Evolutionary conservation across 1,140 invertebrate species (phyloP).

Genomic region (Chrysomallon squamiferum): DNA sequence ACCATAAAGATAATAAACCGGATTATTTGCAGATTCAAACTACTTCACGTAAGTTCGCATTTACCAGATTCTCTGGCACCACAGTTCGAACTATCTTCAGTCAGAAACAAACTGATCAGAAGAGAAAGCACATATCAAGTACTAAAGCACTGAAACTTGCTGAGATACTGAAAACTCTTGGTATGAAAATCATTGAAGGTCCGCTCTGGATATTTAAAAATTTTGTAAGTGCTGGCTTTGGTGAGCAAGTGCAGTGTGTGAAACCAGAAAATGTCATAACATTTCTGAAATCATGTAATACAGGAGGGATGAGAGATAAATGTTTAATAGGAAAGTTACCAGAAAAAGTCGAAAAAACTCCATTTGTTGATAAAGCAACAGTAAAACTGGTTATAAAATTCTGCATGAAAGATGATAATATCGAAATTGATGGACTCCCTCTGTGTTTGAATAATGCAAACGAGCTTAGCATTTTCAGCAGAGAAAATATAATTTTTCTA

Average conservation of each 20-base stretch:
- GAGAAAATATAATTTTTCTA: neutral
- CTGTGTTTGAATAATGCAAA: neutral
- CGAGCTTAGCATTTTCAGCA: neutral
- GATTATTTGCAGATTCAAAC: no score
- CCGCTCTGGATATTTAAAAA: conserved; percentile 4
- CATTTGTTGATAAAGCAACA: conserved; percentile 2
- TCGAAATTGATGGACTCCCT: neutral
- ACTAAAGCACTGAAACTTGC: neutral
- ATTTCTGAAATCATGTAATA: conserved; percentile 13
- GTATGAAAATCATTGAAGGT: conserved; percentile 20
- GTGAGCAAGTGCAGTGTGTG: neutral
- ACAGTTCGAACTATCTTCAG: neutral
- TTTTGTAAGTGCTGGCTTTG: conserved; percentile 5
- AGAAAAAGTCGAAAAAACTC: conserved; percentile 3
- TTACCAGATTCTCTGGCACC: neutral
- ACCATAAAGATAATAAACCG: neutral
- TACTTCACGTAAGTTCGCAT: no score
- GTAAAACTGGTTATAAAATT: neutral
- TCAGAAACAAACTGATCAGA: neutral
- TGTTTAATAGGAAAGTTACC: conserved; percentile 4
- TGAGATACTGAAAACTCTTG: conserved; percentile 6
- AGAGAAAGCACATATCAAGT: neutral
- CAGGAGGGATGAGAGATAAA: neutral
- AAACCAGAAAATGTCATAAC: conserved; percentile 7
- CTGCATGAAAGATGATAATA: neutral